A percentile compares a stretch with the other conserved stretches of the same genome.
Conservation (phyloP, 2,888 invertebrate species). For the Acleris sparsana region DNA sequence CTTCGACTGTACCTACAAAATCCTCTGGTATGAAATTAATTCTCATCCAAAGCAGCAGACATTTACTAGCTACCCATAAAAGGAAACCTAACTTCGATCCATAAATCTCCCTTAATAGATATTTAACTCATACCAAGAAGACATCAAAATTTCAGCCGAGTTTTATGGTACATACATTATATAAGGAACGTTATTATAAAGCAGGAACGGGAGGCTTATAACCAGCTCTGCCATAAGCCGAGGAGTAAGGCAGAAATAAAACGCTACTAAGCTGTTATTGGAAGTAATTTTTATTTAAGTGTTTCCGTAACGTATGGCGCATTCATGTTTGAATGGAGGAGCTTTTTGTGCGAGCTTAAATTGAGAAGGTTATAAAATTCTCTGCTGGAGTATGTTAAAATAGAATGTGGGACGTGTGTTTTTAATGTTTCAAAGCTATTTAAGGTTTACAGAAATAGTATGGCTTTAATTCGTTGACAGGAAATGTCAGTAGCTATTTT, state of each 20-base stretch:
- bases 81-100: neutral
- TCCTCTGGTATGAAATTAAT: too few relatives aligned
- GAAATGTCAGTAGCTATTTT: too few relatives aligned
- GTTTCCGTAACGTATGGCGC: constrained; percentile 19
- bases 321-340: constrained; percentile 20
- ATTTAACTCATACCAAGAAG: constrained; percentile 16
- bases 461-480: too few relatives aligned
- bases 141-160: constrained; percentile 22
- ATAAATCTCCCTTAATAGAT: constrained; percentile 21
- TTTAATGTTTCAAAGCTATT: neutral
- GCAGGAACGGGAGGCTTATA: constrained; percentile 24
- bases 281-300: constrained; percentile 36
- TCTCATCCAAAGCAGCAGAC: too few relatives aligned
- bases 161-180: constrained; percentile 15
- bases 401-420: neutral
- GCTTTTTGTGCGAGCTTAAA: constrained; percentile 16
- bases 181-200: constrained; percentile 26
- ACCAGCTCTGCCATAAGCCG: constrained; percentile 18
- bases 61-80: too few relatives aligned
- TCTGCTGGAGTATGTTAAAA: neutral
- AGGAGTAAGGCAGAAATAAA: constrained; percentile 23
- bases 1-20: too few relatives aligned
- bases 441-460: neutral
- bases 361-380: constrained; percentile 16
- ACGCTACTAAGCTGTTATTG: constrained; percentile 29